A percentile compares a stretch with the other conserved stretches of the same genome.
Evolutionary conservation across 2,113 vertebrate species (phyloP).

Genomic region (Pelecanoides urinatrix): DNA sequence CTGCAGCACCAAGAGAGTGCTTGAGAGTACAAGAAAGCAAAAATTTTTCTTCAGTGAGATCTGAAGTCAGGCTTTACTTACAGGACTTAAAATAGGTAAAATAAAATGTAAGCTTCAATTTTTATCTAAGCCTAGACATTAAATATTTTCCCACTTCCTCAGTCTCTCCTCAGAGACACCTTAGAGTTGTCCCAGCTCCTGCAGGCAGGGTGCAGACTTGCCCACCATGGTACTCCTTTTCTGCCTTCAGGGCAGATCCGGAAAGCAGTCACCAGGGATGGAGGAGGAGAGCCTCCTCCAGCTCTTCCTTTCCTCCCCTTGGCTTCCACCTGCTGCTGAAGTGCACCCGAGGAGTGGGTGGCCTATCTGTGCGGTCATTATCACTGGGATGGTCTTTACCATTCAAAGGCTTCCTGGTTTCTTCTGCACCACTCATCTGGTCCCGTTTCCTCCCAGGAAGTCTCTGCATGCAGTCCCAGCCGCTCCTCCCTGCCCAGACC

Average conservation of each 20-base stretch:
- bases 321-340: neutral
- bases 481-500: neutral
- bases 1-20: neutral
- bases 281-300: neutral
- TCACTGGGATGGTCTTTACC: neutral
- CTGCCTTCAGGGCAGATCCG: neutral
- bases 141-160: neutral
- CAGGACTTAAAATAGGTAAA: neutral
- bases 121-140: neutral
- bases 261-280: neutral
- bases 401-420: neutral
- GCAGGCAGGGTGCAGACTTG: neutral
- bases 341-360: fast-evolving
- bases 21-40: neutral
- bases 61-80: neutral
- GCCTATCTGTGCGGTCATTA: neutral
- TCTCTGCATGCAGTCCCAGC: neutral
- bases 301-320: neutral
- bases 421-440: neutral
- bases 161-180: neutral
- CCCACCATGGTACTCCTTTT: fast-evolving
- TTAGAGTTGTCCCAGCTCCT: neutral
- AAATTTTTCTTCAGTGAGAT: neutral
- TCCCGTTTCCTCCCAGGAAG: neutral
- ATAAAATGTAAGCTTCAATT: neutral